These are phyloP conservation scores for Pseudomyrmex flavicornis DNA, from an alignment of 1,140 invertebrate species.

Conservation along the genomic window DNA sequence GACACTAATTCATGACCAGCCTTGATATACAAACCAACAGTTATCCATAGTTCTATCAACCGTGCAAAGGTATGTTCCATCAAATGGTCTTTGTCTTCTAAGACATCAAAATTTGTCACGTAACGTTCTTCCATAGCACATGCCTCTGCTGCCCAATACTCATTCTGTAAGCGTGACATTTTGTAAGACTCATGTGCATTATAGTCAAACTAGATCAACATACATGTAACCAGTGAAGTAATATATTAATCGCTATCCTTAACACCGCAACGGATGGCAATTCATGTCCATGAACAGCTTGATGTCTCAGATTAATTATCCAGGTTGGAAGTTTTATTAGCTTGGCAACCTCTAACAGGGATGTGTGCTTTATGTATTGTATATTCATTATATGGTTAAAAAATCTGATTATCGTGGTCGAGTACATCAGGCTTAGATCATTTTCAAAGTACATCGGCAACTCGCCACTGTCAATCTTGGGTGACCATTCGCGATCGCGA, in stretches of 20 bases:
- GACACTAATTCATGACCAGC: constrained; percentile 72
- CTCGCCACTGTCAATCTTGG: constrained; percentile 74
- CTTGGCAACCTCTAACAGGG: constrained; percentile 86
- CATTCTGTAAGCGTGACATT: constrained; percentile 70
- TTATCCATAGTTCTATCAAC: constrained; percentile 81
- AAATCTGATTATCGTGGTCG: constrained; percentile 87
- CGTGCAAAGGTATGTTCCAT: constrained; percentile 71
- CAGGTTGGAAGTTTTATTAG: constrained; percentile 87
- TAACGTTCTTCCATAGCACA: constrained; percentile 74
- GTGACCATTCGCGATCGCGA: constrained; percentile 80
- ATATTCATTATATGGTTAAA: constrained; percentile 87
- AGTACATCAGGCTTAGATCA: constrained; percentile 87
- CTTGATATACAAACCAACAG: constrained; percentile 78
- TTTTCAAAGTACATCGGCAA: constrained; percentile 82
- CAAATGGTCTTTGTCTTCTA: constrained; percentile 67
- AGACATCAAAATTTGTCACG: constrained; percentile 66
- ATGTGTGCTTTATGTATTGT: constrained; percentile 84
- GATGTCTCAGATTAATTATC: constrained; percentile 89
- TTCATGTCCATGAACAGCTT: constrained; percentile 87
- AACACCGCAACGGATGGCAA: constrained; percentile 86
- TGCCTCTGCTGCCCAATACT: constrained; percentile 77
- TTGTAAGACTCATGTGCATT: constrained; percentile 9
- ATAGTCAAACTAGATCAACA: constrained; percentile 66
- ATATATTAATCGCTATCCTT: constrained; percentile 85
- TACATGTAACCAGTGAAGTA: constrained; percentile 87